These are phyloP conservation scores for Cricetomys ansorgei DNA, from an alignment of 2,113 vertebrate species.

Conservation along the genomic window DNA sequence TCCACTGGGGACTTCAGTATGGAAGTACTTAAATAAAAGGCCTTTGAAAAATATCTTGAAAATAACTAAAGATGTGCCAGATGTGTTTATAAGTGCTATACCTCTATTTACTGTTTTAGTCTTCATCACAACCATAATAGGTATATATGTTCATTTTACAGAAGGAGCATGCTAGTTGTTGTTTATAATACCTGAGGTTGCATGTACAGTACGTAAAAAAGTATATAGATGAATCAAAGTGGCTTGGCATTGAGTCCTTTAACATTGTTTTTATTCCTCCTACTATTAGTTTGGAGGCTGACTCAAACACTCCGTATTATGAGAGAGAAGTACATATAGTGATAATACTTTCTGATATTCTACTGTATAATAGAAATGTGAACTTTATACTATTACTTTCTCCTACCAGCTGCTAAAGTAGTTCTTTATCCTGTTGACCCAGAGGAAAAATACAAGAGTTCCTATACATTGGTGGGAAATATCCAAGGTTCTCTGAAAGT, in stretches of 20 bases:
- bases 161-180: neutral
- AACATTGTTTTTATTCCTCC: neutral
- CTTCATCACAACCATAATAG: neutral
- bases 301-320: neutral
- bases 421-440: neutral
- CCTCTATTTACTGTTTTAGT: neutral
- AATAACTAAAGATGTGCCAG: neutral
- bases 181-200: neutral
- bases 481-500: neutral
- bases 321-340: neutral
- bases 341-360: neutral
- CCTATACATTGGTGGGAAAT: neutral
- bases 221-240: neutral
- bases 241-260: neutral
- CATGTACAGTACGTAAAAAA: neutral
- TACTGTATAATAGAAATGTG: neutral
- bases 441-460: neutral
- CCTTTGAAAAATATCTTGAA: neutral
- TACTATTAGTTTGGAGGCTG: neutral
- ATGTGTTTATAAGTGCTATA: neutral
- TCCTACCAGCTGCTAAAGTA: neutral
- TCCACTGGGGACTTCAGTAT: neutral
- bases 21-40: neutral
- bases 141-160: neutral
- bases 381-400: neutral